Evolutionary conservation across 2,888 invertebrate genomes (phyloP).

Genomic region (Acanthosepion pharaonis): DNA sequence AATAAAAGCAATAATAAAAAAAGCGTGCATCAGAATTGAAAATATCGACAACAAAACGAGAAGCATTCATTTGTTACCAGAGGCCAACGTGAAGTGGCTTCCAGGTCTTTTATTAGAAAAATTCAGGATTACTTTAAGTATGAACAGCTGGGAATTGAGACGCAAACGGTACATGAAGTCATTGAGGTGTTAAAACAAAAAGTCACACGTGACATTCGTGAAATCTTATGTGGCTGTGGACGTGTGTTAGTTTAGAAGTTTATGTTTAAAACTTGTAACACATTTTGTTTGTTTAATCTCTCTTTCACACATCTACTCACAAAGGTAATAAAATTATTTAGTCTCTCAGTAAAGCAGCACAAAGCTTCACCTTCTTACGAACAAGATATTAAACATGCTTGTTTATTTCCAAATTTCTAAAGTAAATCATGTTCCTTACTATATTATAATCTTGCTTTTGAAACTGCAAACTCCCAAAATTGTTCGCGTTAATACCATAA

Average conservation of each 20-base stretch:
- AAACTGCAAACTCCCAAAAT: no score
- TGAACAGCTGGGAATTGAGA: not conserved
- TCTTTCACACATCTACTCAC: no score
- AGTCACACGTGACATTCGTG: conserved; percentile 13
- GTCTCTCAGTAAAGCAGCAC: not conserved
- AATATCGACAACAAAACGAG: not conserved
- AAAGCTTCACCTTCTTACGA: not conserved
- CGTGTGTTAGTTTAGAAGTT: not conserved
- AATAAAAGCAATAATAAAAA: no score
- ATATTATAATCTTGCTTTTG: no score
- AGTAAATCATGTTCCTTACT: no score
- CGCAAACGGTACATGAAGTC: not conserved
- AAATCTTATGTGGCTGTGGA: not conserved
- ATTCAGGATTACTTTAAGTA: conserved; percentile 1
- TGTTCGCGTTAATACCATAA: no score
- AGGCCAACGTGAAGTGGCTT: not conserved
- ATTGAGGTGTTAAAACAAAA: not conserved
- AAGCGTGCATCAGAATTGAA: not conserved
- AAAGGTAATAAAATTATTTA: no score
- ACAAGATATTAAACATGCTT: no score
- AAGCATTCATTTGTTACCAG: not conserved
- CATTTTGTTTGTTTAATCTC: not conserved
- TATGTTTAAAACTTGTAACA: not conserved
- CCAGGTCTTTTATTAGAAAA: conserved; percentile 33
- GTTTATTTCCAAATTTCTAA: no score